Percentiles rank a stretch among this genome's conserved stretches.
phyloP scores from a whole-genome alignment of 2,113 vertebrate species.

The Amazona vittata region DNA sequence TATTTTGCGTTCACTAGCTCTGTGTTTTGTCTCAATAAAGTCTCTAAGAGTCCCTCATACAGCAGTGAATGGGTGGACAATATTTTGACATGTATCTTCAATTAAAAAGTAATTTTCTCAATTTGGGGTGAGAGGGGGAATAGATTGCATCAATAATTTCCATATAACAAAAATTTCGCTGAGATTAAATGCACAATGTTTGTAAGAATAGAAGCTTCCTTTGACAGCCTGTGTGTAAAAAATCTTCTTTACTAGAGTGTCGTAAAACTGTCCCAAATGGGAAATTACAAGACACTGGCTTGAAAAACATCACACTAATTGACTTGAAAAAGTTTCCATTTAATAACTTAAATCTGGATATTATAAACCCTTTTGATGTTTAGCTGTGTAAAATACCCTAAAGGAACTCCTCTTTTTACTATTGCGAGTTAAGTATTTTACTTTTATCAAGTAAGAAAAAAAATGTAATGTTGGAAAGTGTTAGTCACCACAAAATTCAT shows the following conservation, averaged over 20 bases:
- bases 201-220: neutral
- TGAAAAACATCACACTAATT: neutral
- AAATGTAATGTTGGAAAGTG: neutral
- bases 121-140: fast-evolving
- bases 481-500: neutral
- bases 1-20: neutral
- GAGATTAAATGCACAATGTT: neutral
- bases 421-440: neutral
- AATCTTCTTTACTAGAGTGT: neutral
- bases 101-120: neutral
- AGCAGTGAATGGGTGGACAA: neutral
- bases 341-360: neutral
- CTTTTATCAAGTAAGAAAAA: neutral
- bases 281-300: neutral
- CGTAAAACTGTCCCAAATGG: neutral
- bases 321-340: neutral
- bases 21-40: neutral
- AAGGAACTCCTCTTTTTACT: neutral
- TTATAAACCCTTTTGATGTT: neutral
- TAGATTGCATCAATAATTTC: neutral
- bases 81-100: neutral
- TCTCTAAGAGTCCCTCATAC: neutral
- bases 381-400: neutral
- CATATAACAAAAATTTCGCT: neutral
- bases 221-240: neutral